Evolutionary conservation across 1,140 invertebrate species (phyloP), one percentile per base, ranked within the genome.

Genomic region (Drosophila rufa): DNA sequence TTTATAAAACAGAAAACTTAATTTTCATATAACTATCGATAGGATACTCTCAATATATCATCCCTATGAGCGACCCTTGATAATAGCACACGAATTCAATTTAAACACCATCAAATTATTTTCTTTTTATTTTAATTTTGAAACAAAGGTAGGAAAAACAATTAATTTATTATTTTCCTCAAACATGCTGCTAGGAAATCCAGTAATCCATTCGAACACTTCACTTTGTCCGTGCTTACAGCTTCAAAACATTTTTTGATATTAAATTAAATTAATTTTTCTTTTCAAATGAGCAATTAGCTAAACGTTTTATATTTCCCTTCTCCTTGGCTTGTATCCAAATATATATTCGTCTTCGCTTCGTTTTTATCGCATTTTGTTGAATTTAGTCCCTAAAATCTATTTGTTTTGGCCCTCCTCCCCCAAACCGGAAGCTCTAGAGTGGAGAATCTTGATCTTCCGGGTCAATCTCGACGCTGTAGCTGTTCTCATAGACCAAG

Each of bases 91-190:
- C 22, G 30, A 33, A 33, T 2, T 33, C 8, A 8, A n/a, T 11
- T 50, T 30, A 0, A 30, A 30, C 17, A 12, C 30, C 17, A 17
- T 51, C 4, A 5, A 30, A 51, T 2, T 2, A 51, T 51, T 33
- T 11, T 19, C 14, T 12, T 53, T 12, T 14, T 36, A 17, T 36
- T 27, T 2, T 36, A 19, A 53, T 53, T 53, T 22, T 19, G 30
- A 36, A 36, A 53, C 12, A 19, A 36, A 14, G 19, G 7, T 55
- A 55, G 12, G 12, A 40, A 55, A 38, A 55, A 55, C 51, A 55
- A 38, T 4, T 55, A 55, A 55, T 55, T 55, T 55, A 55, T 55
- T 55, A 22, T 4, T 22, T 38, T 55, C 33, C 14, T 38, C 7
- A 15, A 22, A 12, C 17, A 36, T 6, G 4, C 22, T 38, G 4